Conservation (phyloP, 2,113 vertebrate species). For the Scalopus aquaticus region DNA sequence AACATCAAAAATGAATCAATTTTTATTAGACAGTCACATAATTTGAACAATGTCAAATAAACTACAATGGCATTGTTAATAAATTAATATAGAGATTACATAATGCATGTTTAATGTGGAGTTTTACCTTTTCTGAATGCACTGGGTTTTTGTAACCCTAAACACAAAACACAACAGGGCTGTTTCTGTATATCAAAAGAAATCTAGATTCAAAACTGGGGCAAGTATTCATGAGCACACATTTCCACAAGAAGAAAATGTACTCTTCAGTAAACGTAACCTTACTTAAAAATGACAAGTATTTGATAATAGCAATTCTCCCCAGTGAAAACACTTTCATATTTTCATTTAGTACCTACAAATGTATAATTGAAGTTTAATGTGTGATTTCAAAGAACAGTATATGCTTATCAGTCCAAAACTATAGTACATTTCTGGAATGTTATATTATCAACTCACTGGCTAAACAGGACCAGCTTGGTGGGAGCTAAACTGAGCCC, state of each 20-base stretch:
- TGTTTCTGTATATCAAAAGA: slow-evolving; percentile 11
- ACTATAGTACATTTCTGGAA: background rate
- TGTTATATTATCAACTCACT: slow-evolving; percentile 1
- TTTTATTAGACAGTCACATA: background rate
- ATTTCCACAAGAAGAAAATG: background rate
- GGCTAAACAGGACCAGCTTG: background rate
- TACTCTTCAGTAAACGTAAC: slow-evolving; percentile 4
- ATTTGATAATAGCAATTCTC: background rate
- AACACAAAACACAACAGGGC: background rate
- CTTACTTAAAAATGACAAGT: slow-evolving; percentile 36
- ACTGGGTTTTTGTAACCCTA: background rate
- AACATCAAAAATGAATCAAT: slow-evolving; percentile 19
- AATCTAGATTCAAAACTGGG: slow-evolving; percentile 34
- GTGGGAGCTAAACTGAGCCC: background rate
- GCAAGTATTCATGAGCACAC: background rate
- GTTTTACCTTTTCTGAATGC: background rate
- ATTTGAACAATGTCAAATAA: slow-evolving; percentile 25
- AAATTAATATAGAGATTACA: slow-evolving; percentile 6
- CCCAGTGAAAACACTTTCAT: slow-evolving; percentile 31
- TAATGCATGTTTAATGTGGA: background rate
- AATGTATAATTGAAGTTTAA: slow-evolving; percentile 28
- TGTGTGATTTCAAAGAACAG: slow-evolving; percentile 24
- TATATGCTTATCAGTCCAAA: background rate
- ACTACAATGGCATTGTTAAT: background rate
- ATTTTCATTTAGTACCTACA: slow-evolving; percentile 34